Evolutionary conservation across 2,888 invertebrate species (phyloP).

Genomic region (Julus scanicus): DNA sequence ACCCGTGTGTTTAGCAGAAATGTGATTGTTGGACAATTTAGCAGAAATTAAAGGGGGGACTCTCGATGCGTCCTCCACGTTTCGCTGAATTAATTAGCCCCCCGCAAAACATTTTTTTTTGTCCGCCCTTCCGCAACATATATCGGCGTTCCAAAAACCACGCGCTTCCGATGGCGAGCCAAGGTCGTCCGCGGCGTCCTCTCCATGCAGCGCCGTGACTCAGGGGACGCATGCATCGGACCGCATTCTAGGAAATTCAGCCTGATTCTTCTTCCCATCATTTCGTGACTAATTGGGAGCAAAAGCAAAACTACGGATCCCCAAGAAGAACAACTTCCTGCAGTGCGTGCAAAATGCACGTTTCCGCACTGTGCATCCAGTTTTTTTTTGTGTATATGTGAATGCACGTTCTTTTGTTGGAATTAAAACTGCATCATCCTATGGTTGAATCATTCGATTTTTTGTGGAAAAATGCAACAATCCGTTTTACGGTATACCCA

Average conservation of each 20-base stretch:
- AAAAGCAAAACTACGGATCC: not conserved
- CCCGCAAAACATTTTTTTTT: not conserved
- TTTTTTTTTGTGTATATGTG: not conserved
- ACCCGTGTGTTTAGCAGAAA: not conserved
- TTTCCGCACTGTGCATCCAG: not conserved
- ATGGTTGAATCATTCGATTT: not conserved
- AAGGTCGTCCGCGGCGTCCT: conserved; percentile 39
- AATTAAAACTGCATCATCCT: conserved; percentile 16
- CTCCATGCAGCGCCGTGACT: conserved; percentile 26
- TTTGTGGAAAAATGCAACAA: not conserved
- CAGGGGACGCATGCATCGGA: conserved; percentile 24
- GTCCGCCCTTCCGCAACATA: not conserved
- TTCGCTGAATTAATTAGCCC: conserved; percentile 42
- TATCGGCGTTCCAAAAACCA: not conserved
- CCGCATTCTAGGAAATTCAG: conserved; percentile 20
- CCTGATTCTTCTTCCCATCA: conserved; percentile 24
- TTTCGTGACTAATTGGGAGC: conserved; percentile 39
- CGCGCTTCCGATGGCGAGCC: not conserved
- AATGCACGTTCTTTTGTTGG: not conserved
- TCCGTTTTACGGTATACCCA: not conserved
- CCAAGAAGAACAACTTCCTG: not conserved
- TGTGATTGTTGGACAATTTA: not conserved
- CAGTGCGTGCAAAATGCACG: not conserved
- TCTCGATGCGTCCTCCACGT: conserved; percentile 2
- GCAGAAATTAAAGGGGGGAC: conserved; percentile 8